Conservation (phyloP, 2,113 vertebrate species). For the Macroglossus sobrinus region DNA sequence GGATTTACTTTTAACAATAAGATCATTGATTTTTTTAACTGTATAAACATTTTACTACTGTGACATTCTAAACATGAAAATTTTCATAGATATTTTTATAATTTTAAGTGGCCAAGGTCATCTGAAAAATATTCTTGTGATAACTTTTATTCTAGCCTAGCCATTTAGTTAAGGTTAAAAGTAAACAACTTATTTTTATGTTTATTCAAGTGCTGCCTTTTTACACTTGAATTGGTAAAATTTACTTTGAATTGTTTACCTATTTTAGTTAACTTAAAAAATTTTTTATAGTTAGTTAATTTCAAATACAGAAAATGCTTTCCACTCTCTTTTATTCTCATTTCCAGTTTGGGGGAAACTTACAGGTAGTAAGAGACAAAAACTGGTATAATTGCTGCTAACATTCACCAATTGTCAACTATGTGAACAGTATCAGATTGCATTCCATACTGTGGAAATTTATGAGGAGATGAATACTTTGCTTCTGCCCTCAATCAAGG, state of each 20-base stretch:
- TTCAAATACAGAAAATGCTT: neutral
- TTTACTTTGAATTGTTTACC: neutral
- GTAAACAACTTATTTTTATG: constrained; percentile 37
- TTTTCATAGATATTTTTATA: neutral
- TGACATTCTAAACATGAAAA: constrained; percentile 28
- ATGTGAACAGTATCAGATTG: neutral
- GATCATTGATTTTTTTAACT: neutral
- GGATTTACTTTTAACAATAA: constrained; percentile 30
- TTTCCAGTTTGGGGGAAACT: neutral
- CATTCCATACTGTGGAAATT: neutral
- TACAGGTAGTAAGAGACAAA: neutral
- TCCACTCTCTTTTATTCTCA: neutral
- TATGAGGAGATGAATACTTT: neutral
- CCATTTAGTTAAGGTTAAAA: constrained; percentile 20
- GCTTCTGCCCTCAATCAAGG: neutral
- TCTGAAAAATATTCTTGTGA: neutral
- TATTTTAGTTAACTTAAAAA: neutral
- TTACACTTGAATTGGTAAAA: neutral
- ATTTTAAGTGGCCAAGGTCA: neutral
- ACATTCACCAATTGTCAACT: neutral
- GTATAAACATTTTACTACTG: neutral
- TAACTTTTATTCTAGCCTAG: neutral
- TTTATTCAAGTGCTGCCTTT: constrained; percentile 6
- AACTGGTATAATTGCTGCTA: neutral
- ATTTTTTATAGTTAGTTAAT: constrained; percentile 12